Conservation (phyloP, 2,113 vertebrate genomes). For the Corythornis madagascariensis region DNA sequence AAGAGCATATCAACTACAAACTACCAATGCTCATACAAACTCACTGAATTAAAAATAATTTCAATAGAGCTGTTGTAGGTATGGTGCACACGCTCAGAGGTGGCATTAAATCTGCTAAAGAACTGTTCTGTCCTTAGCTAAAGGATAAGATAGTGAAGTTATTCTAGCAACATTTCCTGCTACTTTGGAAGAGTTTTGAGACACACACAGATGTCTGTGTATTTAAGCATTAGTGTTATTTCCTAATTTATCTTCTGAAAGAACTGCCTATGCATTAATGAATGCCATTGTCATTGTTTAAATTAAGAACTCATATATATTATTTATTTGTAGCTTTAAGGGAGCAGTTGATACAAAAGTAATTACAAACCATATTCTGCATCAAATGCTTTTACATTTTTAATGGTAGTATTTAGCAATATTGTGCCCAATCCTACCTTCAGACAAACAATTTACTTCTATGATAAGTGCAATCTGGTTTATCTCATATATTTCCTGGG, state of each 20-base stretch:
- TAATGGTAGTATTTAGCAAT: background rate
- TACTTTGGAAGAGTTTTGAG: background rate
- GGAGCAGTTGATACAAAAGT: background rate
- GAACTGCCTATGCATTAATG: background rate
- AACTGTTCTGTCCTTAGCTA: background rate
- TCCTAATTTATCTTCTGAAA: background rate
- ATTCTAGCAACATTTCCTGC: background rate
- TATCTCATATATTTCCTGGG: constrained; percentile 46
- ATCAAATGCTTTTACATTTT: background rate
- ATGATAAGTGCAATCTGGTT: constrained; percentile 16
- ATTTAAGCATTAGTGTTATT: background rate
- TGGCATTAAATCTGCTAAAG: background rate
- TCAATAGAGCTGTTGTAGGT: rapidly evolving
- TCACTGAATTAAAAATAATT: background rate
- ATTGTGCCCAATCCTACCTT: background rate
- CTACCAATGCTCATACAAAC: background rate
- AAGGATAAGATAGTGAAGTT: background rate
- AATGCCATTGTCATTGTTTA: background rate
- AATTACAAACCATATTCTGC: background rate
- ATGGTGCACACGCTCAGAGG: background rate
- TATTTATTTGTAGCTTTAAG: background rate
- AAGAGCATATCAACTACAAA: background rate
- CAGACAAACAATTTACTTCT: constrained; percentile 56
- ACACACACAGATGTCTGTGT: background rate
- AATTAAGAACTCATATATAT: background rate